Base-by-base conservation (phyloP, 2,888 invertebrate species). In the Graphium colonna region DNA sequence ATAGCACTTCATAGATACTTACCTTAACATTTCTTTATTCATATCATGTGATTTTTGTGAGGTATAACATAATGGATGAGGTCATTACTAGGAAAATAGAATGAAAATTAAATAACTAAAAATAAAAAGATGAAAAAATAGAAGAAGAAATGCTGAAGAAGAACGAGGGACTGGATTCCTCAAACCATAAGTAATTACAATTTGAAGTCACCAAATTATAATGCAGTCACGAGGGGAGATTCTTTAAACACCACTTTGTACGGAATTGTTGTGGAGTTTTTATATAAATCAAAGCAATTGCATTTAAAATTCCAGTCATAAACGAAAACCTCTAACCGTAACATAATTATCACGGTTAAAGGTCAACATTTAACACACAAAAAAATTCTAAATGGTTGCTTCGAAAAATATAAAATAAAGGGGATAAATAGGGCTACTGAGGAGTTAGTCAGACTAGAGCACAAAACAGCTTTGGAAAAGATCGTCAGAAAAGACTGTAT, bases 191-290 rank as follows among this genome's bases (percentile, higher is more conserved):
- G 88, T 82, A 75, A 80, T 88, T 88, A 88, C 88, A 86, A 83
- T 88, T 82, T 86, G 86, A 88, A 89, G 88, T 88, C 81, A 88
- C 90, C 89, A 89, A 87, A 81, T 84, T 84, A 82, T 81, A 89
- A 90, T 90, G 87, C 90, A 90, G 90, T 90, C 87, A 90, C 90
- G 90, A 90, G 90, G 87, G 88, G 90, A 90, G 90, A 90, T 90
- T 82, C 3, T 69, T 70, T 64, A 65, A 67, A 83, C 85, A 88
- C 88, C 88, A 87, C 89, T 83, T 61, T 60, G 46, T 55, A 58
- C 46, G 62, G 60, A 72, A 61, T 60, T 63, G 55, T 57, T 71
- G 62, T 67, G 71, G 71, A 55, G 49, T 56, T 62, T 21, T 57
- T 62, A 73, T 73, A 75, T 70, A 60, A 58, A 60, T 68, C 67